Percentiles rank a stretch among this genome's conserved stretches.
phyloP scores from a whole-genome alignment of 2,113 vertebrate genomes.

The Calidris pygmaea region DNA sequence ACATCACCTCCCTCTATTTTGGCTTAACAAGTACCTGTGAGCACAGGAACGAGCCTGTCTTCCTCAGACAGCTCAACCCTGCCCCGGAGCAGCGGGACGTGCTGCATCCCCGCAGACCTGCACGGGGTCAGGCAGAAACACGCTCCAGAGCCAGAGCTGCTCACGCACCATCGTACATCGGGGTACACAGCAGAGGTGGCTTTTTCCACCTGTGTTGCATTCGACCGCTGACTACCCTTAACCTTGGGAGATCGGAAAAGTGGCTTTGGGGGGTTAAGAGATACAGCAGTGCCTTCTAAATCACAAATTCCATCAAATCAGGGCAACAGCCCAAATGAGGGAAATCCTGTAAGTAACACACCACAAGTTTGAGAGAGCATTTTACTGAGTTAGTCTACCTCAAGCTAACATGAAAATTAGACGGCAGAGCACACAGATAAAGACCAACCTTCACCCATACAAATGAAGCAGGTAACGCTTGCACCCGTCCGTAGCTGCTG shows the following conservation, averaged over 20 bases:
- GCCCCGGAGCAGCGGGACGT: neutral
- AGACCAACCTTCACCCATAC: neutral
- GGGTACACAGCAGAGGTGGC: neutral
- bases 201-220: neutral
- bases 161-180: accelerated
- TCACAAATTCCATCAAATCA: neutral
- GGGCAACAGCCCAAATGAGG: neutral
- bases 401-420: neutral
- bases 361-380: neutral
- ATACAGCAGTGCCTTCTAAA: neutral
- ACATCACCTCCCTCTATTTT: neutral
- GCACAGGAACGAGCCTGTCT: neutral
- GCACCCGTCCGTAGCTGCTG: neutral
- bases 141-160: accelerated
- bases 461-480: neutral
- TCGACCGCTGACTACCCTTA: neutral
- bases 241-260: neutral
- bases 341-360: neutral
- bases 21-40: neutral
- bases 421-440: neutral
- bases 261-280: neutral
- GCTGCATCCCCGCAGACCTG: neutral
- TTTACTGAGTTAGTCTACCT: neutral
- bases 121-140: neutral
- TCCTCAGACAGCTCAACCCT: neutral